Base-by-base conservation (phyloP, 2,888 invertebrate genomes). In the Neuroscelio doddi region DNA sequence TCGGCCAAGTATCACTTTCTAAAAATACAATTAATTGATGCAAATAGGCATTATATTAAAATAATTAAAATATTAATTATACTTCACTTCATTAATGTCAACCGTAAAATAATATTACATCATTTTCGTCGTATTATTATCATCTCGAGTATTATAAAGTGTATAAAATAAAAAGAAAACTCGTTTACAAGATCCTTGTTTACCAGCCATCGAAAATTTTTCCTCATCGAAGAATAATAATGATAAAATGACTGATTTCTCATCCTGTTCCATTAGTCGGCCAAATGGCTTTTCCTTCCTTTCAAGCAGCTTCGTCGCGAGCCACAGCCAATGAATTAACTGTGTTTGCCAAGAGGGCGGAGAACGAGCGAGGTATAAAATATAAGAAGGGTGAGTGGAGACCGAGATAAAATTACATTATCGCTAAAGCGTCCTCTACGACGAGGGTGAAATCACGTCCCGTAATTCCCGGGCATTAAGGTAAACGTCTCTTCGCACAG, bases 381-480 rank as follows among this genome's bases (percentile, higher is more conserved):
- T 59, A 52, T 44, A 46, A 53, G 50, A 59, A 57, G 63, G 53
- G 44, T 68, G 56, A 67, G 39, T 65, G 58, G 74, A 64, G 58
- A 34, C 51, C 68, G 66, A 74, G 77, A 80, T 78, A 75, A 82
- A 83, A 83, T 82, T 80, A 83, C 79, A 81, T 82, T 82, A 83
- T 80, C 79, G 75, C 79, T 81, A 81, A 82, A 81, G 74, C 78
- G 76, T 75, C 71, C 75, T 75, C 73, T 74, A 74, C 75, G 70
- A 65, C 70, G 73, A 65, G 63, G 69, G 69, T 61, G 75, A 81
- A 81, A 83, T 84, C 82, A 83, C 82, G 82, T 81, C 76, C 76
- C 80, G 80, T 83, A 83, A 84, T 84, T 82, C 81, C 78, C 78
- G 75, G 78, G 80, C 80, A 83, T 84, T 84, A 83, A 83, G 80